phyloP scores from a whole-genome alignment of 2,113 vertebrate species.

The Pollachius pollachius region DNA sequence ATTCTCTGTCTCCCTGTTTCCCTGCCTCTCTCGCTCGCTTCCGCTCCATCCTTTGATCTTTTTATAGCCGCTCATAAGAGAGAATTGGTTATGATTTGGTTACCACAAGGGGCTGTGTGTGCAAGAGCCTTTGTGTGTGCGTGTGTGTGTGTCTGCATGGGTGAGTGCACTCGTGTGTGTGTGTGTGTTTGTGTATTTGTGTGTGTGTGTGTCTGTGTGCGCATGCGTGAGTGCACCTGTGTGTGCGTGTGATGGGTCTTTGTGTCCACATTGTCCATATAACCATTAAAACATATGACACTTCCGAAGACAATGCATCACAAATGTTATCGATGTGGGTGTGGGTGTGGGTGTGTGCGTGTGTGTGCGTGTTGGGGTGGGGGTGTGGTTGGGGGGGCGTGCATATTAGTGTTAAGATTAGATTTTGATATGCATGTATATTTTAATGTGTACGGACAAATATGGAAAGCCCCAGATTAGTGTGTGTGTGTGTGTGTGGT shows the following conservation, averaged over 20 bases:
- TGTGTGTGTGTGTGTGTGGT: conserved; percentile 5
- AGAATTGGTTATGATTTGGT: conserved; percentile 53
- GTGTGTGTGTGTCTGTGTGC: neutral
- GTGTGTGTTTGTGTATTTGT: neutral
- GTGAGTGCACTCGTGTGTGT: conserved; percentile 4
- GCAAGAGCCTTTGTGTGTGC: conserved; percentile 13
- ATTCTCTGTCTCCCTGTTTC: neutral
- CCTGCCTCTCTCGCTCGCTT: neutral
- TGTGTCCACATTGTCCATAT: neutral
- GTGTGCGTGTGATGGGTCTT: neutral
- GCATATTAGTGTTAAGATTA: neutral
- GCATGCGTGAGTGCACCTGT: neutral
- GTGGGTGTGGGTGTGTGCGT: neutral
- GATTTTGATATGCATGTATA: neutral
- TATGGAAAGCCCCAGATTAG: conserved; percentile 1
- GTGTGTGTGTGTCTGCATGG: conserved; percentile 7
- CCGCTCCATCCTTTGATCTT: conserved; percentile 58
- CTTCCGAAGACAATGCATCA: neutral
- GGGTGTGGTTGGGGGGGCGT: neutral
- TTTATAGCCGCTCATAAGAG: conserved; percentile 66
- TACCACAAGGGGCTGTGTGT: conserved; percentile 27
- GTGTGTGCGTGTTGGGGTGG: neutral
- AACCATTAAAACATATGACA: neutral
- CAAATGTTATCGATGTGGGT: neutral
- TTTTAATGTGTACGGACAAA: conserved; percentile 1